A percentile compares a stretch with the other conserved stretches of the same genome.
Evolutionary conservation across 2,797 vertebrate genomes (phyloP).

Genomic region (Rhinichthys osculus): DNA sequence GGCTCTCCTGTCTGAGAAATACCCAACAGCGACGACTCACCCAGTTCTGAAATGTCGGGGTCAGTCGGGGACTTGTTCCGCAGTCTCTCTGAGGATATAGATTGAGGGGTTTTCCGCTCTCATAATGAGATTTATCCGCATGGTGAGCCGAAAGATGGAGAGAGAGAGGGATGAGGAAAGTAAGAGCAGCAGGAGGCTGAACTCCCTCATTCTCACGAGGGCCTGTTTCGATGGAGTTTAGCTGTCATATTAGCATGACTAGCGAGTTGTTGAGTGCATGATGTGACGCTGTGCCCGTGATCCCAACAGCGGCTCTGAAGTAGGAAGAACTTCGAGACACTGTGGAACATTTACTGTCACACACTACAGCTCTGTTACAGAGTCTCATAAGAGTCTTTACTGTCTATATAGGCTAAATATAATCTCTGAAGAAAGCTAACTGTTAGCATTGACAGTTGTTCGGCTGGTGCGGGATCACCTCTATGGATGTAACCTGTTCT

Average conservation of each 20-base stretch:
- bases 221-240: conserved; percentile 37
- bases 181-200: neutral
- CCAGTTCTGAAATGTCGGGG: conserved; percentile 44
- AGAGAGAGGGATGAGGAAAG: conserved; percentile 42
- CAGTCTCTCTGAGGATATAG: conserved; percentile 28
- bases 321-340: neutral
- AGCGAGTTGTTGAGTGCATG: neutral
- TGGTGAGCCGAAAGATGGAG: conserved; percentile 36
- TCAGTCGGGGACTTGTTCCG: conserved; percentile 35
- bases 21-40: neutral
- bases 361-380: neutral
- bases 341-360: neutral
- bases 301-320: neutral
- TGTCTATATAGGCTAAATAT: neutral
- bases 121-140: conserved; percentile 49
- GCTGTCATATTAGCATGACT: conserved; percentile 25
- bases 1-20: neutral
- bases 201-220: conserved; percentile 23
- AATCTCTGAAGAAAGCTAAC: neutral
- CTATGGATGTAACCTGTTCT: neutral
- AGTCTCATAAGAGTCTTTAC: neutral
- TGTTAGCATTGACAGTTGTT: neutral
- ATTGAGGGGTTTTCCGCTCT: conserved; percentile 21
- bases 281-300: neutral
- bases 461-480: neutral